Conservation (phyloP, 2,113 vertebrate species). For the Motacilla alba region DNA sequence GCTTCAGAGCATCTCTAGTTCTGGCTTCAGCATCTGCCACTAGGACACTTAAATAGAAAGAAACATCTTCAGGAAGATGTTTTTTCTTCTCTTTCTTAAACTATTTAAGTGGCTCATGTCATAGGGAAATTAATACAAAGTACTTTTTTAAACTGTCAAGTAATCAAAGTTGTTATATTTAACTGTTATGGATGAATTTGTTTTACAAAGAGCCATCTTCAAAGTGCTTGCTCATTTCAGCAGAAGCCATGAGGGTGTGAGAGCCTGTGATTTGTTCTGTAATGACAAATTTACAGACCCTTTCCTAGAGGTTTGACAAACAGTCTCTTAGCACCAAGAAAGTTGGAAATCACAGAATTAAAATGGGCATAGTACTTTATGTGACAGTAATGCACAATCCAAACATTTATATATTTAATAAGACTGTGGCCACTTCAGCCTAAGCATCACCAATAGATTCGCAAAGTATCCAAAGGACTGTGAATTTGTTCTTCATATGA, state of each 20-base stretch:
- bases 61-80: neutral
- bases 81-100: neutral
- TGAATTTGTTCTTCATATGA: neutral
- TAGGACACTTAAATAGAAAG: neutral
- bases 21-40: neutral
- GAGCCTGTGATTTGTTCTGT: constrained; percentile 3
- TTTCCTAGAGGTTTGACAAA: neutral
- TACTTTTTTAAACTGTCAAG: neutral
- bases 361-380: neutral
- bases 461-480: neutral
- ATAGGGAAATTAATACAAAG: neutral
- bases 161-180: neutral
- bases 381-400: neutral
- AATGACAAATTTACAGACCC: neutral
- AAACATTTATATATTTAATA: neutral
- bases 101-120: neutral
- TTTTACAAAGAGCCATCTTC: neutral
- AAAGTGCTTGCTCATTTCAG: neutral
- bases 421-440: neutral
- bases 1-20: neutral
- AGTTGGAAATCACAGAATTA: neutral
- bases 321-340: neutral
- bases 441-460: neutral
- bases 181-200: neutral
- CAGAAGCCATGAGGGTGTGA: neutral